Base-by-base conservation (phyloP, 2,797 vertebrate species). In the Kryptolebias ocellatus region DNA sequence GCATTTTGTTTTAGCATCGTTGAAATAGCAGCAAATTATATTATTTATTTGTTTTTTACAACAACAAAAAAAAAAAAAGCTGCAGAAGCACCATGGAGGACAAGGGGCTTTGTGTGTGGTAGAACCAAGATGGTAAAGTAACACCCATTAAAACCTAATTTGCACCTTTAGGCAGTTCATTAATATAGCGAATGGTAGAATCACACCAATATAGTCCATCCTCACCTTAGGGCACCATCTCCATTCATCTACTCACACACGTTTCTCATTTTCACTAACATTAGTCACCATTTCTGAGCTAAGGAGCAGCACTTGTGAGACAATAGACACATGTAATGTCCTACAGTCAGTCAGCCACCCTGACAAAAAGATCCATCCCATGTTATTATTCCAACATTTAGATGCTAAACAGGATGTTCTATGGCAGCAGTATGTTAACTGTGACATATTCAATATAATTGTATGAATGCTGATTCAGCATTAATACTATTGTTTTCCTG, bases 91-190 rank as follows among this genome's bases (percentile, higher is more conserved):
- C 90, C 82, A 85, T 56, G 88, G 86, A 91, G 83, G 50, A 83
- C 20, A 24, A 20, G 60, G n/a, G 71, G 68, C 87, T 86, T 87
- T 90, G 90, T 87, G 81, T 91, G 90, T 91, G 92, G 83, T 85
- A 92, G 92, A 91, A 89, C 84, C 50, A 72, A 83, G 92, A 91
- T 91, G 65, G 90, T 93, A 95, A 96, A 96, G 94, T 96, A 96
- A 97, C 96, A 98, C 96, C 96, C 96, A 97, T 98, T 98, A 98
- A 95, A 96, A 96, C 88, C 92, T 95, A 94, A 96, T 98, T 98
- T 96, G 95, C 97, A 98, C 96, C 96, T 96, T 88, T 91, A 96
- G 96, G 96, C 96, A 95, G 93, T 97, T 98, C 96, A 97, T 98
- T 98, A 98, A 95, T 96, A 95, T 95, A 95, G 93, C 89, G 87